phyloP scores from a whole-genome alignment of 2,888 invertebrate species.

The Balanococcus diminutus region DNA sequence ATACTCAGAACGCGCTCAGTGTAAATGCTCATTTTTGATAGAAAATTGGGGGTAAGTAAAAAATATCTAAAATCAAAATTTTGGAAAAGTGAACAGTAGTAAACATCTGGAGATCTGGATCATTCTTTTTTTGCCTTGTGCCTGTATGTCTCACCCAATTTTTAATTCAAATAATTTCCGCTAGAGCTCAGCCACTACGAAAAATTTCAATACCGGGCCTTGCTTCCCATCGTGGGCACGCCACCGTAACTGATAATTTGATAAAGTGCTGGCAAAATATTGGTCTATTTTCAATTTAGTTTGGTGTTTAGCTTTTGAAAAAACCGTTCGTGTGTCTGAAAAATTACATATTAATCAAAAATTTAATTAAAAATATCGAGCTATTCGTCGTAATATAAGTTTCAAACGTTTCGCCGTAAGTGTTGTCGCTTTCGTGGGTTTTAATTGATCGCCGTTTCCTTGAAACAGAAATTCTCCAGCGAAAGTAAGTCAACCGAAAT shows the following conservation, averaged over 20 bases:
- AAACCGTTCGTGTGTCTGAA: neutral
- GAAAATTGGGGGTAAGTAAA: too few species aligned
- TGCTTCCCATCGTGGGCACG: too few species aligned
- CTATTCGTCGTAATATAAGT: neutral
- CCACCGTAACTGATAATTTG: slow-evolving; percentile 12
- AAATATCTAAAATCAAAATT: too few species aligned
- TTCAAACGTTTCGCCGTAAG: neutral
- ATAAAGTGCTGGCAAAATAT: slow-evolving; percentile 40
- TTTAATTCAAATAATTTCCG: too few species aligned
- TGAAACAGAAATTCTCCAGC: neutral
- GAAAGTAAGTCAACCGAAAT: neutral
- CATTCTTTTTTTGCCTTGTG: too few species aligned
- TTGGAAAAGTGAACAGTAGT: too few species aligned
- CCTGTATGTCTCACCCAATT: too few species aligned
- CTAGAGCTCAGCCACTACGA: too few species aligned
- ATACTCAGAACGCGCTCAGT: too few species aligned
- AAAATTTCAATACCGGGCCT: too few species aligned
- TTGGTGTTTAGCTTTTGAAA: neutral
- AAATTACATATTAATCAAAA: neutral
- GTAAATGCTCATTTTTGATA: too few species aligned
- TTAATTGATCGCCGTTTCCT: neutral
- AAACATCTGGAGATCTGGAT: too few species aligned
- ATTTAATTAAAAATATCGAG: neutral
- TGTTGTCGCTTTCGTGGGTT: neutral
- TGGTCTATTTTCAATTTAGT: slow-evolving; percentile 5